Percentiles rank a stretch among this genome's conserved stretches.
Evolutionary conservation across 2,113 vertebrate genomes (phyloP).

Genomic region (Lontra canadensis): DNA sequence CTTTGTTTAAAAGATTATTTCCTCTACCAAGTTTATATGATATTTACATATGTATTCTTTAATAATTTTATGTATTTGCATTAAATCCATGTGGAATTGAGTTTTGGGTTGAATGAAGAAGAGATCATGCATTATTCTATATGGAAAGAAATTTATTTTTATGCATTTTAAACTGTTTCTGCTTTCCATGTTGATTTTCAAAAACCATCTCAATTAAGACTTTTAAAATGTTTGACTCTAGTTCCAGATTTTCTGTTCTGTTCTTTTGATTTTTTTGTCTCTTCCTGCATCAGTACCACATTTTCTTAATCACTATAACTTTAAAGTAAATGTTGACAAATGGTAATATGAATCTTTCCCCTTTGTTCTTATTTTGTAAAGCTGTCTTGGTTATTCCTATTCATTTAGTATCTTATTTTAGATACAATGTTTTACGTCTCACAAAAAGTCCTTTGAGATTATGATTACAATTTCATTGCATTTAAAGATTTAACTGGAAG

Average conservation of each 20-base stretch:
- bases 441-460: background rate
- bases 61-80: background rate
- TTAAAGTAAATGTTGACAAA: background rate
- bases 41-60: background rate
- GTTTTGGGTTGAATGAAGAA: background rate
- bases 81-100: background rate
- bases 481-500: background rate
- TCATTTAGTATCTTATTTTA: conserved; percentile 1
- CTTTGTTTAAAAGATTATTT: background rate
- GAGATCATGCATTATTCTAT: background rate
- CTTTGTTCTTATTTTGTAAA: background rate
- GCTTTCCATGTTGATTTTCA: background rate
- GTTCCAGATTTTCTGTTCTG: background rate
- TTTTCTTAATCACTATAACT: background rate
- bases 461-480: background rate
- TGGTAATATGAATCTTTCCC: background rate
- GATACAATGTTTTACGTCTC: background rate
- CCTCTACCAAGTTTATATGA: background rate
- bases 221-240: background rate
- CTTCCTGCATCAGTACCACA: background rate
- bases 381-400: background rate
- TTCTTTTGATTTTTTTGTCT: background rate
- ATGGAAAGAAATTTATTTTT: background rate
- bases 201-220: background rate
- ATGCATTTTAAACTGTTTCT: background rate